Conservation (phyloP, 2,113 vertebrate genomes). For the Menura novaehollandiae region DNA sequence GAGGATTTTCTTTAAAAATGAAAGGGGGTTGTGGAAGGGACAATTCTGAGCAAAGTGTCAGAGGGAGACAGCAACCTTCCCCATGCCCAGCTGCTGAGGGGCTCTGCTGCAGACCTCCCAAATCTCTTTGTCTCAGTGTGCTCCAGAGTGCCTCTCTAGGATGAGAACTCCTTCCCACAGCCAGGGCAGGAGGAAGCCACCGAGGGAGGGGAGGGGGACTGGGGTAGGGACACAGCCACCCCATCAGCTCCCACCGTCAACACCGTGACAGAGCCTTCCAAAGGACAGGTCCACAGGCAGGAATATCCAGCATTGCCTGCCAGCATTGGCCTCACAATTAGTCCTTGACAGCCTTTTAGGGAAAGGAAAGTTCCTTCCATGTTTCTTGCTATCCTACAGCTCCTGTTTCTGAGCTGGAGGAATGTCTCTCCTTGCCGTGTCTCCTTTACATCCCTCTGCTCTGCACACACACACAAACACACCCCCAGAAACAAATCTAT, state of each 20-base stretch:
- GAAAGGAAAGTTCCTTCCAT: not conserved
- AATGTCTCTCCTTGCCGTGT: not conserved
- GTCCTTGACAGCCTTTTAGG: not conserved
- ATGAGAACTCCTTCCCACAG: not conserved
- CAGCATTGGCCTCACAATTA: not conserved
- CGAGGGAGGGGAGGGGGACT: not conserved
- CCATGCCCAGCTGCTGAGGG: not conserved
- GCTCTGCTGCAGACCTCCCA: not conserved
- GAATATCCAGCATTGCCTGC: not conserved
- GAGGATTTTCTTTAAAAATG: not conserved
- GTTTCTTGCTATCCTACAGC: not conserved
- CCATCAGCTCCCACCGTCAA: not conserved
- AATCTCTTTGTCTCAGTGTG: not conserved
- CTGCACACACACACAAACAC: not conserved
- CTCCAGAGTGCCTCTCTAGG: not conserved
- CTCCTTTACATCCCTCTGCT: not conserved
- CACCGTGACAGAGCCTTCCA: not conserved
- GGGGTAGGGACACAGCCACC: not conserved
- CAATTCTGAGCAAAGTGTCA: rapidly evolving
- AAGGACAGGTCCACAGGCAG: not conserved
- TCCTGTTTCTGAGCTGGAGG: not conserved
- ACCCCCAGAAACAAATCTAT: not conserved
- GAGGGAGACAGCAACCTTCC: not conserved
- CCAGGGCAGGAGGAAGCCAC: not conserved
- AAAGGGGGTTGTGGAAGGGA: not conserved